These are phyloP conservation scores for Choristoneura fumiferana DNA, from an alignment of 1,140 invertebrate genomes.

Conservation along the genomic window DNA sequence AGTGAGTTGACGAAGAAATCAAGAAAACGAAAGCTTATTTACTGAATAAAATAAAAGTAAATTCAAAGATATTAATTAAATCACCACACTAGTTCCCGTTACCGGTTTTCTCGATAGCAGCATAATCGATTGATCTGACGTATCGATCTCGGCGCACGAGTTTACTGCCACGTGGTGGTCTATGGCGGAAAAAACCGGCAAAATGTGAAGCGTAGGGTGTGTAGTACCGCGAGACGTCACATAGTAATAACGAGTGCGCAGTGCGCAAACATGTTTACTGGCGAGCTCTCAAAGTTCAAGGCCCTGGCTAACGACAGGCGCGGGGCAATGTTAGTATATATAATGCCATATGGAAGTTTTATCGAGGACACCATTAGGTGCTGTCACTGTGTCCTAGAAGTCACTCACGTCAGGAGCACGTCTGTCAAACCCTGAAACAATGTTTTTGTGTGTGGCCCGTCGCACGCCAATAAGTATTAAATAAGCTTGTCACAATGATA, in stretches of 20 bases:
- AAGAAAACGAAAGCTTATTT: no score
- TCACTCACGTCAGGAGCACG: no score
- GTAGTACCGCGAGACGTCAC: conserved; percentile 49
- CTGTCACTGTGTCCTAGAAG: no score
- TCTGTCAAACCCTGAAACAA: no score
- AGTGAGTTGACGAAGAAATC: no score
- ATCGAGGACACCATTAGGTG: conserved; percentile 42
- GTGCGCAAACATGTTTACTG: conserved; percentile 74
- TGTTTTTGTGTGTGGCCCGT: no score
- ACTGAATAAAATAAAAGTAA: no score
- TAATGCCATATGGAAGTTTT: conserved; percentile 49
- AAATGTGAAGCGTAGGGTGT: conserved; percentile 30
- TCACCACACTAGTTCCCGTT: no score
- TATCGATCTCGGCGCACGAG: background rate
- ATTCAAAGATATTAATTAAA: no score
- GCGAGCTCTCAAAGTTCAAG: conserved; percentile 70
- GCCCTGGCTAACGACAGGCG: conserved; percentile 52
- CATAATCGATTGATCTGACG: background rate
- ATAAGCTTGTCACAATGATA: no score
- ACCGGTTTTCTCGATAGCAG: no score
- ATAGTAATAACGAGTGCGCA: conserved; percentile 64
- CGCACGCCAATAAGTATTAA: no score
- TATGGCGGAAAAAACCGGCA: conserved; percentile 31
- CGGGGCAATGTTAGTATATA: conserved; percentile 45
- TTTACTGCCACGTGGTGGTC: background rate